These are phyloP conservation scores for Synchiropus splendidus DNA, from an alignment of 2,113 vertebrate species.

Conservation along the genomic window DNA sequence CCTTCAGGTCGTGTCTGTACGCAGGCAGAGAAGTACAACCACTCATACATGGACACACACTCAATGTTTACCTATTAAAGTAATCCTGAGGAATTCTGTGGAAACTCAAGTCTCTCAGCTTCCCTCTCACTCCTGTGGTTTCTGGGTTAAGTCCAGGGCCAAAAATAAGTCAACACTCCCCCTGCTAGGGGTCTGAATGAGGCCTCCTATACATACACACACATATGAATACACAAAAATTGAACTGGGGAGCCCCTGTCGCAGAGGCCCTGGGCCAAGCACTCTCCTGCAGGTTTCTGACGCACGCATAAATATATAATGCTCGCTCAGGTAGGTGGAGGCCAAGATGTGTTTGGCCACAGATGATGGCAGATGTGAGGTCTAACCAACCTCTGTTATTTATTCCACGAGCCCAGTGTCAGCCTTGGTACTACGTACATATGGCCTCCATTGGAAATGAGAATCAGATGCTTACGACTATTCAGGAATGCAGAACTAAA, in stretches of 20 bases:
- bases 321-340: slow-evolving; percentile 8
- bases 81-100: slow-evolving; percentile 53
- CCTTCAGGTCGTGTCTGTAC: slow-evolving; percentile 4
- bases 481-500: slow-evolving; percentile 31
- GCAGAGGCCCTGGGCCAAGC: slow-evolving; percentile 28
- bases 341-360: slow-evolving; percentile 23
- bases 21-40: slow-evolving; percentile 16
- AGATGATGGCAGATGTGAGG: slow-evolving; percentile 32
- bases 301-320: slow-evolving; percentile 13
- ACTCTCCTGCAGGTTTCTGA: slow-evolving; percentile 30
- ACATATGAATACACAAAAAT: slow-evolving; percentile 12
- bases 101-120: slow-evolving; percentile 44
- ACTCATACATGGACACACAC: slow-evolving; percentile 30
- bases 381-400: slow-evolving; percentile 21
- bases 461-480: slow-evolving; percentile 17
- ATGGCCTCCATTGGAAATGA: slow-evolving; percentile 21
- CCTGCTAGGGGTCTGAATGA: slow-evolving; percentile 60
- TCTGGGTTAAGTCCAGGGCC: slow-evolving; percentile 51
- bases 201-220: slow-evolving; percentile 50
- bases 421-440: neutral
- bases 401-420: slow-evolving; percentile 23
- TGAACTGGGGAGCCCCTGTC: slow-evolving; percentile 54
- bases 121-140: slow-evolving; percentile 36
- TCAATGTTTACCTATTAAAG: slow-evolving; percentile 55
- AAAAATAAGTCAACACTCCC: slow-evolving; percentile 64